Conservation (phyloP, 2,797 vertebrate species). For the Pangasius mekongensis region DNA sequence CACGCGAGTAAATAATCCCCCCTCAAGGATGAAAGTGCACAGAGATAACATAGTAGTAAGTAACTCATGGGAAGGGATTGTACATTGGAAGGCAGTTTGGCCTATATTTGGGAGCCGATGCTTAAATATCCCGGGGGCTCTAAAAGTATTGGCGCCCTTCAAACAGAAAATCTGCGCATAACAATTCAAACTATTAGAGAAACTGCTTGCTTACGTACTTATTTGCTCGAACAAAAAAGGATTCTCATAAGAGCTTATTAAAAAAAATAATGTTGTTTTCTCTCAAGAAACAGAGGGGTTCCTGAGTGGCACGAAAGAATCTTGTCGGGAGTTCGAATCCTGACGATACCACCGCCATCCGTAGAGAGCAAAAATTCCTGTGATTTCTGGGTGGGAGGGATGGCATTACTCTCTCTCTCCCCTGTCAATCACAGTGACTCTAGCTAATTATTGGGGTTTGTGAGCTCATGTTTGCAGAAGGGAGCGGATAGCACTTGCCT, state of each 20-base stretch:
- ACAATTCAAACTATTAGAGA: not conserved
- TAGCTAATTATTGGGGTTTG: not conserved
- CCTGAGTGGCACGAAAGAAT: not conserved
- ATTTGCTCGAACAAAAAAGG: not conserved
- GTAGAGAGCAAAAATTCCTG: not conserved
- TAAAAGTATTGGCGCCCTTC: not conserved
- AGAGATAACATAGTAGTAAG: conserved; percentile 62
- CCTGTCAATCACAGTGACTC: not conserved
- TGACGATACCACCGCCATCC: not conserved
- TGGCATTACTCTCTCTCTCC: not conserved
- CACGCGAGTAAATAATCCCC: conserved; percentile 66
- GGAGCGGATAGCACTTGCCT: not conserved
- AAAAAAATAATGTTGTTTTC: not conserved
- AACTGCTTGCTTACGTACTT: not conserved
- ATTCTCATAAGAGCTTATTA: not conserved
- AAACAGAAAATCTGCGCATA: not conserved
- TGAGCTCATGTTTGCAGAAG: not conserved
- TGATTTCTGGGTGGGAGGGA: not conserved
- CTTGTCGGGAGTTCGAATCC: not conserved
- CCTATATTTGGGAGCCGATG: not conserved
- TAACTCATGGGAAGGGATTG: not conserved
- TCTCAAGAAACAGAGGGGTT: not conserved
- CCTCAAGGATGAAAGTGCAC: conserved; percentile 70
- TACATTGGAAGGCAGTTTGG: not conserved
- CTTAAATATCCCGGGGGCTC: no score